Conservation (phyloP, 2,113 vertebrate species). For the Crotalus tigris region DNA sequence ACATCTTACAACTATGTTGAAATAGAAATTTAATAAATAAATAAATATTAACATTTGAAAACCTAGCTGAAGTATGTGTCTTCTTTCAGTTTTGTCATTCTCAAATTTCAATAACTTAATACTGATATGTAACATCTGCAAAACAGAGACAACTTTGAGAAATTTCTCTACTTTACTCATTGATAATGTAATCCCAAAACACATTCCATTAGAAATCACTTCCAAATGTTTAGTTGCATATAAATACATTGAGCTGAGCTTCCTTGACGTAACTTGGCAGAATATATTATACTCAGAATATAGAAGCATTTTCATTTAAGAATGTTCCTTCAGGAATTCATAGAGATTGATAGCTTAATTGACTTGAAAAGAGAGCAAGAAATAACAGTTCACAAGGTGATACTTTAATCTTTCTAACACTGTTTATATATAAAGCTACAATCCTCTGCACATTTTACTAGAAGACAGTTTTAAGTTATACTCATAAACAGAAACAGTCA, state of each 20-base stretch:
- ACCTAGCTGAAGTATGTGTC: not conserved
- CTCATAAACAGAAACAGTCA: not conserved
- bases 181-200: not conserved
- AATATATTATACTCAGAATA: not conserved
- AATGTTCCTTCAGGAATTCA: not conserved
- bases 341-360: not conserved
- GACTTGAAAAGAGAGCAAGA: not conserved
- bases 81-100: not conserved
- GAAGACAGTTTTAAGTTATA: not conserved
- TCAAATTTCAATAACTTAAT: not conserved
- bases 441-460: not conserved
- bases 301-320: not conserved
- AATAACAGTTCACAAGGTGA: not conserved
- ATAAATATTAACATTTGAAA: not conserved
- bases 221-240: not conserved
- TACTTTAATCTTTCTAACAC: not conserved
- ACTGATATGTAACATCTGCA: not conserved
- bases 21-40: not conserved
- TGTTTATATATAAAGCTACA: not conserved
- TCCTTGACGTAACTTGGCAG: not conserved
- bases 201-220: not conserved
- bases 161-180: not conserved
- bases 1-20: not conserved
- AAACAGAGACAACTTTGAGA: not conserved
- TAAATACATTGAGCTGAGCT: not conserved